phyloP scores from a whole-genome alignment of 2,113 vertebrate genomes.

The Astur gentilis region DNA sequence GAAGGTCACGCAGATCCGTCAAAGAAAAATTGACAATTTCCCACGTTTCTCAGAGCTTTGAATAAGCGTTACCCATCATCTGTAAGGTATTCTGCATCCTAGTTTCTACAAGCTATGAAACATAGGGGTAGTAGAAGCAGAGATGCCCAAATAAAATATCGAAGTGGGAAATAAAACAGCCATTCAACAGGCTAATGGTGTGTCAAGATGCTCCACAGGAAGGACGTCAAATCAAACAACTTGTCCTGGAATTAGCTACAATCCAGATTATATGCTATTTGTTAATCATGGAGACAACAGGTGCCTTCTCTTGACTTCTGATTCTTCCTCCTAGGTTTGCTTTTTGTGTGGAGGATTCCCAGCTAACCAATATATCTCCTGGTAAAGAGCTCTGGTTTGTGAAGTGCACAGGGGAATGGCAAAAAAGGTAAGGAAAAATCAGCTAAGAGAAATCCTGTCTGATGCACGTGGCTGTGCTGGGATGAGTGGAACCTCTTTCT shows the following conservation, averaged over 20 bases:
- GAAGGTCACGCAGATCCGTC: neutral
- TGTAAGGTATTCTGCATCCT: neutral
- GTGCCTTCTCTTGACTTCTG: neutral
- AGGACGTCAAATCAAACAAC: neutral
- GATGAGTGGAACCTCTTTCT: neutral
- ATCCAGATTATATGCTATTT: rapidly evolving
- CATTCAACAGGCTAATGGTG: neutral
- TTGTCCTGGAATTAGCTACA: neutral
- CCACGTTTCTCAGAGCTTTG: neutral
- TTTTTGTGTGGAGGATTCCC: conserved; percentile 83
- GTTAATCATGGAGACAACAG: neutral
- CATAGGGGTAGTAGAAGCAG: neutral
- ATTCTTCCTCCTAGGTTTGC: conserved; percentile 75
- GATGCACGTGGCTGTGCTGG: neutral
- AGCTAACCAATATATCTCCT: conserved; percentile 77
- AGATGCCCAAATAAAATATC: neutral
- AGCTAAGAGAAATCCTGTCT: neutral
- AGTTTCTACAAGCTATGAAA: neutral
- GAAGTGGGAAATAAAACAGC: neutral
- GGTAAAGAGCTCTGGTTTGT: conserved; percentile 82
- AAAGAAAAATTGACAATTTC: neutral
- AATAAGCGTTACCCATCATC: neutral
- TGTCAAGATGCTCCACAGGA: neutral
- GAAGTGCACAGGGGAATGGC: conserved; percentile 90
- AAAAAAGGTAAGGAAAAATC: conserved; percentile 67